Base-by-base conservation (phyloP, 1,140 invertebrate species). In the Camponotus pennsylvanicus region DNA sequence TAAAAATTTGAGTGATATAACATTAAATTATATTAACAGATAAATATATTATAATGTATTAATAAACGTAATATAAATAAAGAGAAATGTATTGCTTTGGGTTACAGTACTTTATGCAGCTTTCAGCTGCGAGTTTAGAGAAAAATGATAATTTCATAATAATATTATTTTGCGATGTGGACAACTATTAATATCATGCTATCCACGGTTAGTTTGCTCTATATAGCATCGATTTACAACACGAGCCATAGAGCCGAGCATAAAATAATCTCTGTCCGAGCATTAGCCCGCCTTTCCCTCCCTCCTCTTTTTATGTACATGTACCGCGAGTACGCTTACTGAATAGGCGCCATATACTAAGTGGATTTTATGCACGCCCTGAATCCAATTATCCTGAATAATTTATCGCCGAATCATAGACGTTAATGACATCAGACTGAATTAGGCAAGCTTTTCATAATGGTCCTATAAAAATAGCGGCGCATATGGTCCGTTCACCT, bases 381-480 rank as follows among this genome's bases (percentile, higher is more conserved):
- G 87, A 90, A 92, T 90, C 90, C 91, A 92, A 92, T 92, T 92
- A 92, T 76, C 71, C 82, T 78, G 92, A 92, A 92, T 92, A 90
- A 92, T 92, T 92, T 91, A 92, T 91, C 83, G 91, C 42, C 78
- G 89, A 92, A 92, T 92, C 91, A 85, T 86, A 90, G 86, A 91
- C 91, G 85, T 88, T 92, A 92, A 92, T 92, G 91, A 91, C 89
- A 90, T 89, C 73, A 75, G 71, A 52, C 49, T 84, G 89, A 90
- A 90, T 90, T 90, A 90, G 89, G 78, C 86, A 82, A 71, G 86
- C 86, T 86, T 84, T 76, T 64, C 63, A 75, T 90, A 90, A 90
- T 85, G 82, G 59, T 45, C n/a, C 32, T 49, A 66, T 85, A 64
- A 76, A 85, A 85, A 85, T 85, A 78, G 59, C 59, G 59, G 57